Percentiles rank a stretch among this genome's conserved stretches.
These are phyloP conservation scores for Physella acuta DNA, from an alignment of 1,140 invertebrate species.

Conservation along the genomic window DNA sequence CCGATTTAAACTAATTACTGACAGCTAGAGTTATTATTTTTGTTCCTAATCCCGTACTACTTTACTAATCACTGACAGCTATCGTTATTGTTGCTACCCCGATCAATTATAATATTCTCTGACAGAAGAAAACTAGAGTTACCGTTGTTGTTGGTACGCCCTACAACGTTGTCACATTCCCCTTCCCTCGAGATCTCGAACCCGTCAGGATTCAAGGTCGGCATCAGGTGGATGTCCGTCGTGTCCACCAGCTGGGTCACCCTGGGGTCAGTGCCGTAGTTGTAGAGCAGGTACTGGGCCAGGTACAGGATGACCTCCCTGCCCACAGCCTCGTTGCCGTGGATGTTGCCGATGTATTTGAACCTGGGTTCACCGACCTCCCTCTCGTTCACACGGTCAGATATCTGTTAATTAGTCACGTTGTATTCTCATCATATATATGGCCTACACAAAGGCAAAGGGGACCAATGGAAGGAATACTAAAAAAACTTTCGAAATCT, in stretches of 20 bases:
- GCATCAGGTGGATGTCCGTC: slow-evolving; percentile 84
- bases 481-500: too few relatives aligned
- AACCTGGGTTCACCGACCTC: slow-evolving; percentile 60
- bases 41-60: not conserved
- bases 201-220: slow-evolving; percentile 87
- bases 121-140: not conserved
- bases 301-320: slow-evolving; percentile 74
- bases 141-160: slow-evolving; percentile 3
- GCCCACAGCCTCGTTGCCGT: slow-evolving; percentile 87
- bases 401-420: slow-evolving; percentile 14
- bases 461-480: too few relatives aligned
- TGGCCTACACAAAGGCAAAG: too few relatives aligned
- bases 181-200: slow-evolving; percentile 77
- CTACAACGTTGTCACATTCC: slow-evolving; percentile 59
- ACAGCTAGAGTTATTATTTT: slow-evolving; percentile 7
- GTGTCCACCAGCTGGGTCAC: slow-evolving; percentile 72
- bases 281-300: slow-evolving; percentile 66
- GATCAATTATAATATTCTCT: not conserved
- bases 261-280: slow-evolving; percentile 69
- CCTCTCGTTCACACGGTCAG: not conserved
- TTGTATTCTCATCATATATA: too few relatives aligned
- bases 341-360: slow-evolving; percentile 89
- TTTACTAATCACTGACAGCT: not conserved
- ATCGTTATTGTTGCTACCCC: slow-evolving; percentile 11
- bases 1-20: not conserved